Base-by-base conservation (phyloP, 2,888 invertebrate species). In the Isoperla grammatica region DNA sequence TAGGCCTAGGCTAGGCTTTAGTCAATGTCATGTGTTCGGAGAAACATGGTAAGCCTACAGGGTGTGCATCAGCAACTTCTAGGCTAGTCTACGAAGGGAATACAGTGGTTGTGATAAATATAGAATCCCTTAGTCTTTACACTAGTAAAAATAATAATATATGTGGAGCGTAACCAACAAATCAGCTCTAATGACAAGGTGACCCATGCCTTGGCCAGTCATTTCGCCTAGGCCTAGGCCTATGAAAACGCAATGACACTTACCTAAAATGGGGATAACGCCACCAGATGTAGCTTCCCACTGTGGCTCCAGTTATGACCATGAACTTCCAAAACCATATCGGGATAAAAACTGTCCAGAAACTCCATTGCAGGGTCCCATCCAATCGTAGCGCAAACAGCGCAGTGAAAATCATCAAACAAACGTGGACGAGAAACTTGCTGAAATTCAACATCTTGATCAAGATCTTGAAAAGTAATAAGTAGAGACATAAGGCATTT, bases 321-420 rank as follows among this genome's bases (percentile, higher is more conserved):
- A 95, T 81, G 64, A 85, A 82, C 74, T 99, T 98, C 95, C 98
- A 98, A 67, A 95, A 84, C 96, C 96, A 99, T 71, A 99, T 86
- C 55, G 99, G 98, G 17, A 90, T 83, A 75, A 99, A 98, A 45
- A 99, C 88, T 6, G 90, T 86, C 95, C 96, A 97, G 76, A 89
- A 97, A 50, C 92, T 94, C 92, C 95, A 95, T 71, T 89, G 83
- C 72, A 92, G 86, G 62, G 84, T 83, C 64, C 87, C 86, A 78
- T 99, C 99, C 67, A 95, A 79, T 69, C 91, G 85, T 69, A 99
- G 79, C 12, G 96, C 90, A 74, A 98, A 87, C 66, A 98, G 79
- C 63, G 90, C 84, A 61, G 94, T 91, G 76, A 99, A 98, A 67
- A 91, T 80, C 73, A 96, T 83, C 68, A 98, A 81, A 77, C 94